Percentiles rank a stretch among this genome's conserved stretches.
Conservation (phyloP, 2,888 invertebrate species). For the Plusia festucae region DNA sequence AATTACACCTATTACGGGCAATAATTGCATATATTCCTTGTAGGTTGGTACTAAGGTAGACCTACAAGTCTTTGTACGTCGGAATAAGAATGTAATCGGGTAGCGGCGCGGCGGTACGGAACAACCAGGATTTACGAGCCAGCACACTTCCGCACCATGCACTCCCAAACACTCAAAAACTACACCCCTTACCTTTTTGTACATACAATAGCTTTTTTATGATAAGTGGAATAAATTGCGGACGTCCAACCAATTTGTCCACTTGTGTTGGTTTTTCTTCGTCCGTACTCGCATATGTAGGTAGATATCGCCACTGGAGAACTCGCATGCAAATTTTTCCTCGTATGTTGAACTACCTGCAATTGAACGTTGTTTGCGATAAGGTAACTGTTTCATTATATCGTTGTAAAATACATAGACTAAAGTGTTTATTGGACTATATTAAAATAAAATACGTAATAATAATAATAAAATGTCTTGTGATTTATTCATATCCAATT, state of each 20-base stretch:
- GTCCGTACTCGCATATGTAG: conserved; percentile 30
- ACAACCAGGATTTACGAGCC: conserved; percentile 70
- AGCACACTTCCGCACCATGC: conserved; percentile 68
- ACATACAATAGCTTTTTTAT: conserved; percentile 63
- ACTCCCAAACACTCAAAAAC: conserved; percentile 70
- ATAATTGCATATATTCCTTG: conserved; percentile 66
- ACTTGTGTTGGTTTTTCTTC: conserved; percentile 47
- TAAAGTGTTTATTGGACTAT: too few relatives aligned
- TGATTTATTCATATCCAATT: conserved; percentile 57
- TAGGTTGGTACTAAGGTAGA: conserved; percentile 39
- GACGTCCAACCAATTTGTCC: conserved; percentile 56
- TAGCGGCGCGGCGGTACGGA: conserved; percentile 64
- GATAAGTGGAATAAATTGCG: conserved; percentile 61
- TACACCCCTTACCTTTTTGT: conserved; percentile 63
- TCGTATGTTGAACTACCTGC: neutral
- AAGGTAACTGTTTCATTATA: conserved; percentile 22
- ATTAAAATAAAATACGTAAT: too few relatives aligned
- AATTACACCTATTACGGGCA: conserved; percentile 48
- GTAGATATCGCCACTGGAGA: conserved; percentile 21
- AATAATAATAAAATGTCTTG: conserved; percentile 45
- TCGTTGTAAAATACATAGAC: conserved; percentile 28
- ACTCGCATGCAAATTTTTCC: conserved; percentile 38
- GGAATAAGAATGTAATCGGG: conserved; percentile 71
- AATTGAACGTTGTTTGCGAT: conserved; percentile 36
- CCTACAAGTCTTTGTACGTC: conserved; percentile 53